phyloP scores from a whole-genome alignment of 2,113 vertebrate species.

The Corvus moneduloides region DNA sequence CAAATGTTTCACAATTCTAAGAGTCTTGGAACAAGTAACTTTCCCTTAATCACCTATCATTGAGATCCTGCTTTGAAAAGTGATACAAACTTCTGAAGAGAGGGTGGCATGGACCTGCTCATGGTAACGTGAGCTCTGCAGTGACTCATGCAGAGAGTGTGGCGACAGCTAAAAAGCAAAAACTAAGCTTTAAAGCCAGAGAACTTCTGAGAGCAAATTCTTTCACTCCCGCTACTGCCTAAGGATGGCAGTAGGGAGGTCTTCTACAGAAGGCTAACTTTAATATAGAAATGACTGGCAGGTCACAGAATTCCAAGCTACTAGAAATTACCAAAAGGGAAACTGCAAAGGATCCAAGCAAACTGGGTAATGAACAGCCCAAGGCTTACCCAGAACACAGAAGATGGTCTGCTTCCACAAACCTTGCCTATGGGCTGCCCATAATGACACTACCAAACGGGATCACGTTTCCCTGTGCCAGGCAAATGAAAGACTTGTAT shows the following conservation, averaged over 20 bases:
- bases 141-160: neutral
- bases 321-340: neutral
- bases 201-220: neutral
- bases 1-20: neutral
- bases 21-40: neutral
- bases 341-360: neutral
- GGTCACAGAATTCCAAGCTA: neutral
- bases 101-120: neutral
- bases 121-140: neutral
- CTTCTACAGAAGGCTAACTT: neutral
- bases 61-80: neutral
- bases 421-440: neutral
- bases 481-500: neutral
- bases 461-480: neutral
- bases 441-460: neutral
- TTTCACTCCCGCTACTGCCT: neutral
- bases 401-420: neutral
- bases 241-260: neutral
- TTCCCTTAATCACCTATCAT: neutral
- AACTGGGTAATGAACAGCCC: neutral
- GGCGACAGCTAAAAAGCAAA: neutral
- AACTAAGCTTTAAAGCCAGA: neutral
- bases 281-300: neutral
- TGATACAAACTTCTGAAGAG: neutral
- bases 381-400: neutral